Conservation (phyloP, 2,113 vertebrate species). For the Motacilla alba region DNA sequence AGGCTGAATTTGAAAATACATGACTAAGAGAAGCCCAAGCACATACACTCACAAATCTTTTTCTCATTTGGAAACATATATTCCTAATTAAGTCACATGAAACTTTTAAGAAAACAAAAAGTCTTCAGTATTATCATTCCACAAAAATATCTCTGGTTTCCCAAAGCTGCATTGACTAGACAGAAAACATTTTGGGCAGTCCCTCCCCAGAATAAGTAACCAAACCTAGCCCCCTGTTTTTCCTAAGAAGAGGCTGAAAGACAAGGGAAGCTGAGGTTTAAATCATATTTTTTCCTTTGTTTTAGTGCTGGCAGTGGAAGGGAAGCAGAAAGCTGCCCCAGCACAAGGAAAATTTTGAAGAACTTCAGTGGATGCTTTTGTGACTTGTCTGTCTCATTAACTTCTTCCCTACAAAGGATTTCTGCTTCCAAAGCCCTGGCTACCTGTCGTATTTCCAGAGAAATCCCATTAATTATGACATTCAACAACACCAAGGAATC, state of each 20-base stretch:
- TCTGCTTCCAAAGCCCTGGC: not conserved
- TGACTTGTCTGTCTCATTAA: not conserved
- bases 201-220: not conserved
- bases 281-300: not conserved
- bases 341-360: not conserved
- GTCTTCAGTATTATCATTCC: not conserved
- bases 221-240: not conserved
- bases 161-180: not conserved
- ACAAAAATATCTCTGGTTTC: not conserved
- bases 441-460: not conserved
- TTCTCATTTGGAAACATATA: not conserved
- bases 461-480: slow-evolving; percentile 17
- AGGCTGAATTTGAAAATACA: not conserved
- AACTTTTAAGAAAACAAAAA: not conserved
- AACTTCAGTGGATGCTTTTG: not conserved
- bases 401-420: not conserved
- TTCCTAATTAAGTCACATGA: not conserved
- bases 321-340: not conserved
- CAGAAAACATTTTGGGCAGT: not conserved
- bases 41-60: not conserved
- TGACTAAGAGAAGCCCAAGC: not conserved
- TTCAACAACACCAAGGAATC: not conserved
- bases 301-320: not conserved
- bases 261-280: not conserved
- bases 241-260: not conserved